phyloP scores from a whole-genome alignment of 2,888 invertebrate genomes.

The Calameuta filiformis region DNA sequence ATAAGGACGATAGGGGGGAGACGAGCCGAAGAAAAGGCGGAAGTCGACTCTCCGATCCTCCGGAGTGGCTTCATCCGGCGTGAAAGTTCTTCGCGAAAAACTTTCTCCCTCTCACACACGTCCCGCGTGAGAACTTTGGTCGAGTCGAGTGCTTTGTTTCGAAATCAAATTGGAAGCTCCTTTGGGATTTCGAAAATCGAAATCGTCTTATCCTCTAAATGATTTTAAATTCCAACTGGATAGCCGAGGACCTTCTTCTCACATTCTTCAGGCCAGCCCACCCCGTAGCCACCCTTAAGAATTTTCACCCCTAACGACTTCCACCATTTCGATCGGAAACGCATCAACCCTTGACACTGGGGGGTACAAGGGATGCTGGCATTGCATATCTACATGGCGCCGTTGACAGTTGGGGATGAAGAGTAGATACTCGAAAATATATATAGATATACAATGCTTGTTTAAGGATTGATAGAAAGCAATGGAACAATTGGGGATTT shows the following conservation, averaged over 20 bases:
- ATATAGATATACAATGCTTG: background rate
- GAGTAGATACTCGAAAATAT: background rate
- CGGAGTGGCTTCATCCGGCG: background rate
- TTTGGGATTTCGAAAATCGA: background rate
- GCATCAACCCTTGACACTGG: conserved; percentile 43
- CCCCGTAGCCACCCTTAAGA: too few species aligned
- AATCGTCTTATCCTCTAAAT: background rate
- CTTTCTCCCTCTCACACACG: background rate
- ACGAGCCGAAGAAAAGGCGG: background rate
- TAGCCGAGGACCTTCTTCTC: background rate
- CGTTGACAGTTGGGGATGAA: background rate
- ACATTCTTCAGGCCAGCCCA: background rate
- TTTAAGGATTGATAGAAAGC: background rate
- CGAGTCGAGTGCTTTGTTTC: conserved; percentile 10
- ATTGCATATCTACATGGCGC: background rate
- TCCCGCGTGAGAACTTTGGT: background rate
- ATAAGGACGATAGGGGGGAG: background rate
- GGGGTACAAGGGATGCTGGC: conserved; percentile 9
- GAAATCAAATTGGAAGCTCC: conserved; percentile 13
- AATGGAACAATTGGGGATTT: background rate
- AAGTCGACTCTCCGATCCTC: background rate
- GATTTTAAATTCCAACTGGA: conserved; percentile 1
- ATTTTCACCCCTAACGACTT: conserved; percentile 23
- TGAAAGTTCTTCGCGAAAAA: background rate
- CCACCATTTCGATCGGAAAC: conserved; percentile 44